Percentiles rank a stretch among this genome's conserved stretches.
Evolutionary conservation across 2,797 vertebrate genomes (phyloP).

Genomic region (Dallia pectoralis): DNA sequence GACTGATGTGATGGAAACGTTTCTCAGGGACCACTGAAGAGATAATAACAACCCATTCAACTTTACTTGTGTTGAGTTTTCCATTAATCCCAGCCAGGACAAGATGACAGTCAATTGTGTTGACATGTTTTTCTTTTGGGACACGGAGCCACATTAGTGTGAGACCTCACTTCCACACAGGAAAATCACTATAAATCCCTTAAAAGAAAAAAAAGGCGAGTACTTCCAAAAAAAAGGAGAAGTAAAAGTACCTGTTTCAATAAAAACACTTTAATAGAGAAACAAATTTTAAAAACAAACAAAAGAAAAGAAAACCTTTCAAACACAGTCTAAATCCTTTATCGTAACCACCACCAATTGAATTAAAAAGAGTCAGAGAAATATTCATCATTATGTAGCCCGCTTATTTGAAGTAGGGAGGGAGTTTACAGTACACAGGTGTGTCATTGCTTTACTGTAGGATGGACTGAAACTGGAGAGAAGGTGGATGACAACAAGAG

Average conservation of each 20-base stretch:
- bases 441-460: conserved; percentile 65
- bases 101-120: background rate
- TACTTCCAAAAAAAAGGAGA: background rate
- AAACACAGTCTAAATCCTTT: conserved; percentile 75
- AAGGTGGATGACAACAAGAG: conserved; percentile 19
- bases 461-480: conserved; percentile 43
- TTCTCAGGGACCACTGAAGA: background rate
- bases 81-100: background rate
- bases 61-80: background rate
- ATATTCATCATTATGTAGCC: conserved; percentile 66
- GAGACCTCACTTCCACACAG: background rate
- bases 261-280: conserved; percentile 78
- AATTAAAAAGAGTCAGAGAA: conserved; percentile 68
- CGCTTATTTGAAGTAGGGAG: conserved; percentile 57
- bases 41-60: background rate
- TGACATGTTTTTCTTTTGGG: background rate
- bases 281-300: conserved; percentile 61
- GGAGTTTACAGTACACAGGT: conserved; percentile 56
- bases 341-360: conserved; percentile 73
- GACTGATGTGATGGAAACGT: background rate
- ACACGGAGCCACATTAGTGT: background rate
- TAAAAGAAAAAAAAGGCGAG: too few species aligned
- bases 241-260: conserved; percentile 47
- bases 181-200: background rate
- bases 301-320: conserved; percentile 58